Evolutionary conservation across 2,888 invertebrate genomes (phyloP).

Genomic region (Allacma fusca): DNA sequence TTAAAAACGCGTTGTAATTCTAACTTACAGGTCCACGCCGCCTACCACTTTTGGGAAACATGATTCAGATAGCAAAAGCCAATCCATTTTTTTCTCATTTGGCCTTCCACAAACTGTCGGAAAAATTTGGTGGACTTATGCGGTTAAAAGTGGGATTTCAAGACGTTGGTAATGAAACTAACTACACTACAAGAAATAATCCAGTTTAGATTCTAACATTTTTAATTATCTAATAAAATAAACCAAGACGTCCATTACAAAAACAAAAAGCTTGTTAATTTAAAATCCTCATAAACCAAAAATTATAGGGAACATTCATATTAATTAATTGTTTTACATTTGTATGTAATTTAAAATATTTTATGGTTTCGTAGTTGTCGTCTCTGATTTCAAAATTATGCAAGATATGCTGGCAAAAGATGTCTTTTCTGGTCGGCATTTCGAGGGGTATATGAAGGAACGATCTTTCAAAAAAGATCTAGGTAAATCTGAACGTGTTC

Average conservation of each 20-base stretch:
- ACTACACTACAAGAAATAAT: too few relatives aligned
- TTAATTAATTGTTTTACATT: too few relatives aligned
- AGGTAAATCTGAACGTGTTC: background rate
- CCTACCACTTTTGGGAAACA: conserved; percentile 44
- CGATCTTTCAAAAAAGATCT: conserved; percentile 22
- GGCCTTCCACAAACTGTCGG: conserved; percentile 42
- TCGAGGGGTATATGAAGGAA: conserved; percentile 29
- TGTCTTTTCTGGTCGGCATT: conserved; percentile 26
- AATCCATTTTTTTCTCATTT: conserved; percentile 35
- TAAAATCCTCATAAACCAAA: background rate
- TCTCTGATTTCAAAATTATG: conserved; percentile 21
- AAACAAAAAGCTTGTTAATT: background rate
- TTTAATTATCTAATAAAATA: too few relatives aligned
- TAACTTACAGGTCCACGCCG: conserved; percentile 40
- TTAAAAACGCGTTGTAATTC: too few relatives aligned
- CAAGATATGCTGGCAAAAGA: conserved; percentile 27
- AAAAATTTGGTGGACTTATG: conserved; percentile 43
- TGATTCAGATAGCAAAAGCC: conserved; percentile 38
- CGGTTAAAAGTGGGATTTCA: conserved; percentile 41
- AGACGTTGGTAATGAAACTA: conserved; percentile 37
- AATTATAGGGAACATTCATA: background rate
- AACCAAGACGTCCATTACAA: too few relatives aligned
- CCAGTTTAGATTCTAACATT: too few relatives aligned
- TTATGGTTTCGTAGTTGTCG: conserved; percentile 21
- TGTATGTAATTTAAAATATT: too few relatives aligned